Conservation (phyloP, 2,797 vertebrate genomes). For the Pangasius sanitwongsei region DNA sequence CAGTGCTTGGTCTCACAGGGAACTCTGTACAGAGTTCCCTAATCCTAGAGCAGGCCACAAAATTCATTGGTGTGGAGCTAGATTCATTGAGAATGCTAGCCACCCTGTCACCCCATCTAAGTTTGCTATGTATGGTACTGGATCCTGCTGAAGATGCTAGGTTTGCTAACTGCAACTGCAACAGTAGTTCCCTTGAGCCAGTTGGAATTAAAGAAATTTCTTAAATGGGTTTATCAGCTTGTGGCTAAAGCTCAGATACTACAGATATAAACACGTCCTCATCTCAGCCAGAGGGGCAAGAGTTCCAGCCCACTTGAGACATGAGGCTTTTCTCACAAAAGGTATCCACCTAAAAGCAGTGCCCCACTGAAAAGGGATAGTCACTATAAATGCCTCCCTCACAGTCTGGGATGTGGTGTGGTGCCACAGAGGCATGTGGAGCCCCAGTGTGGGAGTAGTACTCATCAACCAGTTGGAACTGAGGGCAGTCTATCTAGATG, state of each 20-base stretch:
- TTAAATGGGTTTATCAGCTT: neutral
- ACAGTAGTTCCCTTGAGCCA: neutral
- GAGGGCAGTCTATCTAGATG: neutral
- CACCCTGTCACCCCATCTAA: neutral
- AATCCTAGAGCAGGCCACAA: neutral
- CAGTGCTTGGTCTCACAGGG: neutral
- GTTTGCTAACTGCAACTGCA: neutral
- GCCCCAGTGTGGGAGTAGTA: neutral
- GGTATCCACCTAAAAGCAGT: neutral
- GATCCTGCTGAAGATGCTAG: constrained; percentile 3
- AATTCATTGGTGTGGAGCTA: neutral
- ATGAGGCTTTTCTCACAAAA: neutral
- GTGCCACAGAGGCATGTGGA: neutral
- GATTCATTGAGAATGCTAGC: neutral
- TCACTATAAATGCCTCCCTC: neutral
- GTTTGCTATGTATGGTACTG: too few species aligned
- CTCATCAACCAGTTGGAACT: neutral
- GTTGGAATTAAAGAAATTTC: neutral
- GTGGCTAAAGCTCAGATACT: neutral
- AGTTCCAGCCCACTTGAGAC: neutral
- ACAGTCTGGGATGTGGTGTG: neutral
- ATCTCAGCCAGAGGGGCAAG: neutral
- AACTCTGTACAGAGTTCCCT: neutral
- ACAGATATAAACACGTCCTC: neutral
- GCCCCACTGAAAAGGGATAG: neutral